Evolutionary conservation across 2,797 vertebrate genomes (phyloP), one percentile per base, ranked within the genome.

Genomic region (Semaprochilodus insignis): DNA sequence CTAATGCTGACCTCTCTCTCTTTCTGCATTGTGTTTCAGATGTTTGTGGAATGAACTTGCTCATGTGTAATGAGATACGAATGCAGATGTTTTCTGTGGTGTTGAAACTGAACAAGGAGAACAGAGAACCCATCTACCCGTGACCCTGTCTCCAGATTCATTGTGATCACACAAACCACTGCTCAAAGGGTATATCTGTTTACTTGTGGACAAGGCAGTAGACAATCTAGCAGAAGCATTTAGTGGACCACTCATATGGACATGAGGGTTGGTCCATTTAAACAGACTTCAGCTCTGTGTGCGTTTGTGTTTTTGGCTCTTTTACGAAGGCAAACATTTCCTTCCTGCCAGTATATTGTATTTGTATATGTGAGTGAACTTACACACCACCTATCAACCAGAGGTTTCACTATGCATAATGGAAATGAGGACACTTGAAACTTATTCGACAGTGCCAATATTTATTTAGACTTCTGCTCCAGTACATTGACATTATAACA

Each of bases 261-360:
- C 25, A 57, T 6, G n/a, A 34, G 55, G 34, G 74, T 69, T 81
- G 54, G 31, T 74, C 63, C 60, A 25, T 60, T 81, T 48, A 73
- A 31, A 74, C 70, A 65, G 4, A 34, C 13, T 34, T 65, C 14
- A 65, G 62, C 27, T 34, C 13, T 34, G 59, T 74, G 55, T 77
- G 57, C n/a, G 31, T 40, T 60, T 27, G n/a, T 76, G 52, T 75
- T 65, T 60, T 59, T 78, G 74, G 51, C 40, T 8, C 4, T 40
- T 55, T 34, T 66, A 66, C 66, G 76, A 70, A 70, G 71, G 31
- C 69, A 69, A 19, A 59, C 59, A 57, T 81, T 78, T 85, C 71
- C 23, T 52, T 27, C 65, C 27, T 81, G 78, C 78, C 59, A 77
- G 54, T 59, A 11, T 63, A n/a, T 62, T 60, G 59, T 14, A 4